A percentile compares a stretch with the other conserved stretches of the same genome.
Conservation (phyloP, 2,797 vertebrate genomes). For the Ispidina picta region DNA sequence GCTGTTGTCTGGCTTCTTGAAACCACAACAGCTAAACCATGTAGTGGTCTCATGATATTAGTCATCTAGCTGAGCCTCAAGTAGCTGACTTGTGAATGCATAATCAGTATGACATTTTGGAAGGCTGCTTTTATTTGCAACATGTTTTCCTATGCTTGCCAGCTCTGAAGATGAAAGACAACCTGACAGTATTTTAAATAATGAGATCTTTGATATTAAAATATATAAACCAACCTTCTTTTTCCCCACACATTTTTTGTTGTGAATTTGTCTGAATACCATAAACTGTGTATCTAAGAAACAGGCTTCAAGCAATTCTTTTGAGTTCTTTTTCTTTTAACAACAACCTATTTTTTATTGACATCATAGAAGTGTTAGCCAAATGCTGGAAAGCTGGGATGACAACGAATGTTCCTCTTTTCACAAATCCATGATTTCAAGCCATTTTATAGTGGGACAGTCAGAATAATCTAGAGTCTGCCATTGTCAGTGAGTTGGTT, state of each 20-base stretch:
- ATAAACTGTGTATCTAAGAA: constrained; percentile 35
- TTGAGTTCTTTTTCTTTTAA: constrained; percentile 35
- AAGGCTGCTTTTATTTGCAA: constrained; percentile 47
- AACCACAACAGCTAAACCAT: not conserved
- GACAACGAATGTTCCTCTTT: constrained; percentile 25
- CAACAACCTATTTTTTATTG: constrained; percentile 30
- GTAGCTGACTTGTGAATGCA: constrained; percentile 19
- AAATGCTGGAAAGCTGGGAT: constrained; percentile 4
- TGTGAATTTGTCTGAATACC: constrained; percentile 41
- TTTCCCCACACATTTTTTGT: not conserved
- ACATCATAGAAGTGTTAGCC: not conserved
- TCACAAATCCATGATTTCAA: not conserved
- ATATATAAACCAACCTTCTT: not conserved
- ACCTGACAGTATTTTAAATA: constrained; percentile 21
- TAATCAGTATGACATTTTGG: constrained; percentile 33
- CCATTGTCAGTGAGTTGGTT: not conserved
- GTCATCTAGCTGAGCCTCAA: not conserved
- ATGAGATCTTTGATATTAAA: constrained; percentile 37
- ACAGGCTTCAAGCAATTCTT: constrained; percentile 33
- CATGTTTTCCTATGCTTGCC: constrained; percentile 19
- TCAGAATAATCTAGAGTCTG: not conserved
- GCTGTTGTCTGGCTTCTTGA: not conserved
- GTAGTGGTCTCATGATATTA: not conserved
- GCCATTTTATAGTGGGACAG: not conserved
- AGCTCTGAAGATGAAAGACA: constrained; percentile 40